Percentiles rank a stretch among this genome's conserved stretches.
These are phyloP conservation scores for Euleptes europaea DNA, from an alignment of 2,113 vertebrate species.

Conservation along the genomic window DNA sequence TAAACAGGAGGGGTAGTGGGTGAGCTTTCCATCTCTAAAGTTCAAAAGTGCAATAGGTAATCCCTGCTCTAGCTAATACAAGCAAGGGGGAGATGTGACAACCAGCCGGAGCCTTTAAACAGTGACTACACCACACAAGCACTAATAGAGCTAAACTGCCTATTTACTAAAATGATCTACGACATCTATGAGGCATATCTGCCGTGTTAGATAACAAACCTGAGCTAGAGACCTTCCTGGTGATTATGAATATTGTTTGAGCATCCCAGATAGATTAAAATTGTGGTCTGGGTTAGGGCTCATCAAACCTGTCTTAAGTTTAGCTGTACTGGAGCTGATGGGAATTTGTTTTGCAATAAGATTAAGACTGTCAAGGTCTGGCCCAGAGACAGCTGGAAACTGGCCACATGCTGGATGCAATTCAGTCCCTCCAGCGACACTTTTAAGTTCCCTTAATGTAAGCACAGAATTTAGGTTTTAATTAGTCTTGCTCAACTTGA, in stretches of 20 bases:
- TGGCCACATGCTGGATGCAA: slow-evolving; percentile 36
- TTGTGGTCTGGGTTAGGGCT: slow-evolving; percentile 1
- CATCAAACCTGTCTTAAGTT: slow-evolving; percentile 1
- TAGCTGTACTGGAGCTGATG: slow-evolving; percentile 30
- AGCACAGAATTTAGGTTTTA: slow-evolving; percentile 60
- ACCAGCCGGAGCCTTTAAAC: too few species aligned
- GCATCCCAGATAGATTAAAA: background rate
- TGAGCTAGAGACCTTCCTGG: background rate
- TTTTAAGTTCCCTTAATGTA: slow-evolving; percentile 50
- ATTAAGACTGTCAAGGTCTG: slow-evolving; percentile 44
- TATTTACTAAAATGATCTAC: too few species aligned
- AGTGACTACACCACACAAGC: too few species aligned
- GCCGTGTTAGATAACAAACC: background rate
- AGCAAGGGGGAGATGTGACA: too few species aligned
- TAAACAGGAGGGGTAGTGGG: too few species aligned
- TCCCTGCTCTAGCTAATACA: too few species aligned
- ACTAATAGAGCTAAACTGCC: background rate
- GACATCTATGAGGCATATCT: background rate
- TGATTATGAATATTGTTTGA: background rate
- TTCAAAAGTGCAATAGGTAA: too few species aligned
- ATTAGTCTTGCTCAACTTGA: slow-evolving; percentile 58
- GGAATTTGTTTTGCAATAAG: slow-evolving; percentile 40
- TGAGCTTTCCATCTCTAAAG: too few species aligned
- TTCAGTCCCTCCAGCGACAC: slow-evolving; percentile 30
- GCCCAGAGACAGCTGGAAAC: slow-evolving; percentile 61